These are phyloP conservation scores for Poeciliopsis turneri DNA, from an alignment of 2,797 vertebrate genomes.

Conservation along the genomic window DNA sequence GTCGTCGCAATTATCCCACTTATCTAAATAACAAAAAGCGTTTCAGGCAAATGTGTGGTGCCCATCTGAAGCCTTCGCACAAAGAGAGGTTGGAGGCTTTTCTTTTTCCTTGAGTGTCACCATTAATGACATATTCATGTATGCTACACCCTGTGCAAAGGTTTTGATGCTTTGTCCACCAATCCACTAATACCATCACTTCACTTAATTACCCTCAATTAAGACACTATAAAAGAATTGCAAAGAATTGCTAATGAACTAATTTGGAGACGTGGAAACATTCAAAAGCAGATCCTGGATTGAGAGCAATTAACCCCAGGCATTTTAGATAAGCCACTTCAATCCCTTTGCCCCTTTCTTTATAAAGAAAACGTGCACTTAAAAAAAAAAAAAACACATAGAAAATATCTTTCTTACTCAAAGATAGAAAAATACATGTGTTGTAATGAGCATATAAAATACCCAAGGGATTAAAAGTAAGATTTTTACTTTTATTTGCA, in stretches of 20 bases:
- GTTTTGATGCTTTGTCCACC: constrained; percentile 79
- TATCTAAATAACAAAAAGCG: constrained; percentile 73
- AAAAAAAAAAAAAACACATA: constrained; percentile 16
- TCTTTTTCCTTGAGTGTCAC: constrained; percentile 68
- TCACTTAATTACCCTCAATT: constrained; percentile 83
- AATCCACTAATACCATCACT: constrained; percentile 77
- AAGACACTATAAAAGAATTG: constrained; percentile 77
- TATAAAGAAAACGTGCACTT: constrained; percentile 32
- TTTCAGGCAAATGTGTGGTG: constrained; percentile 60
- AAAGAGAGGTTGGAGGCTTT: constrained; percentile 46
- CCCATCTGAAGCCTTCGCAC: constrained; percentile 57
- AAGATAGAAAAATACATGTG: constrained; percentile 48
- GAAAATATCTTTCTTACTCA: constrained; percentile 34
- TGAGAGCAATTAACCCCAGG: constrained; percentile 73
- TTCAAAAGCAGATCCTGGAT: constrained; percentile 68
- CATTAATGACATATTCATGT: constrained; percentile 77
- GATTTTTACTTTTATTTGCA: neutral
- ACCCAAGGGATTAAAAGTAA: neutral
- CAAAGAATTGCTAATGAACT: constrained; percentile 83
- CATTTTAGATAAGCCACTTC: constrained; percentile 58
- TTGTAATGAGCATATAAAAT: constrained; percentile 19
- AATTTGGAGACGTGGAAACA: constrained; percentile 73
- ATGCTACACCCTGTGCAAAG: constrained; percentile 55
- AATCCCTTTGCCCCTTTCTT: constrained; percentile 23
- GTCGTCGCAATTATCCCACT: constrained; percentile 66